Evolutionary conservation across 2,888 invertebrate species (phyloP).

Genomic region (Apamea sordens): DNA sequence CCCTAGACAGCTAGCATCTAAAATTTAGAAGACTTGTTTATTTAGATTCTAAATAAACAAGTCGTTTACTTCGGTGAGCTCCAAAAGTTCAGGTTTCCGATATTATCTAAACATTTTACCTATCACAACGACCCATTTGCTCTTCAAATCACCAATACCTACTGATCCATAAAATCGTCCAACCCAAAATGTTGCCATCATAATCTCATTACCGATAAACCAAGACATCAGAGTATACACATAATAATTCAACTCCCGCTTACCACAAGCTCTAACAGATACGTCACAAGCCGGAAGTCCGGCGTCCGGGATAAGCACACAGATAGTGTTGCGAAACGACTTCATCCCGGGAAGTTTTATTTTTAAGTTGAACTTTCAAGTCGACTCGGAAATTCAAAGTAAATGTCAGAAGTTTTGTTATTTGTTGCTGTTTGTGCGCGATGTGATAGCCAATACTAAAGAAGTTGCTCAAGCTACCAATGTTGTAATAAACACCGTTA

Average conservation of each 20-base stretch:
- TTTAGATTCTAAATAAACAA: neutral
- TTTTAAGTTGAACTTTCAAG: slow-evolving; percentile 48
- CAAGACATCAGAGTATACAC: slow-evolving; percentile 36
- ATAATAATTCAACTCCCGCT: slow-evolving; percentile 58
- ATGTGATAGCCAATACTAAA: slow-evolving; percentile 27
- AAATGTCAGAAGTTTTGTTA: slow-evolving; percentile 41
- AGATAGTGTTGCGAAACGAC: slow-evolving; percentile 61
- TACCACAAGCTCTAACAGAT: slow-evolving; percentile 52
- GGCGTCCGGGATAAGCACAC: slow-evolving; percentile 56
- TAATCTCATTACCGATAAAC: slow-evolving; percentile 56
- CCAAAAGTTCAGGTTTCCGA: neutral
- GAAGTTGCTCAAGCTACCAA: slow-evolving; percentile 1
- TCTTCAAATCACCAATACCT: slow-evolving; percentile 1
- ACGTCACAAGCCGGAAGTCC: slow-evolving; percentile 59
- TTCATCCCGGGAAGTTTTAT: slow-evolving; percentile 53
- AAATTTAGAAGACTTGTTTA: too few relatives aligned
- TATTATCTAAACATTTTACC: slow-evolving; percentile 6
- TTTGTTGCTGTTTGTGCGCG: slow-evolving; percentile 45
- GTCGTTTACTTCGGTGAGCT: neutral
- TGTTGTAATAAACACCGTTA: neutral
- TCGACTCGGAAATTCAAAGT: slow-evolving; percentile 49
- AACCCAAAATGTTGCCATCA: slow-evolving; percentile 42
- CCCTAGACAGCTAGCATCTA: too few relatives aligned
- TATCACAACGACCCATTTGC: slow-evolving; percentile 14
- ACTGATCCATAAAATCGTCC: slow-evolving; percentile 7